Evolutionary conservation across 2,888 invertebrate genomes (phyloP).

Genomic region (Merodon equestris): DNA sequence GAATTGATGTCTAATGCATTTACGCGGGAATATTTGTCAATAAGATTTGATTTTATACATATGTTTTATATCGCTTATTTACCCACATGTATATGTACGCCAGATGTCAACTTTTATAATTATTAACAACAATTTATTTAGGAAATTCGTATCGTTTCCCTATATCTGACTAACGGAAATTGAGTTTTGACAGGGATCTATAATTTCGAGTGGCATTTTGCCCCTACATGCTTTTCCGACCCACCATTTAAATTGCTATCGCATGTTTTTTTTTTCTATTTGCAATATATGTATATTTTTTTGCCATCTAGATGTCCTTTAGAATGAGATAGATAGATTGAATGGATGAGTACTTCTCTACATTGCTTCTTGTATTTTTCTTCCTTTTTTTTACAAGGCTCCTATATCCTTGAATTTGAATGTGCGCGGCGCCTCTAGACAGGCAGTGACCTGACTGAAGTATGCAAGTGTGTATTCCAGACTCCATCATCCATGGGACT

Average conservation of each 20-base stretch:
- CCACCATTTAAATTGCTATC: conserved; percentile 14
- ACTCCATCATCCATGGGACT: conserved; percentile 68
- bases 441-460: conserved; percentile 69
- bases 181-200: conserved; percentile 12
- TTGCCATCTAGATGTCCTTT: conserved; percentile 44
- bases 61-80: too few species aligned
- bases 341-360: conserved; percentile 29
- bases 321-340: conserved; percentile 50
- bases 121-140: too few species aligned
- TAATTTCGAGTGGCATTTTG: not conserved
- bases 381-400: conserved; percentile 54
- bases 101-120: too few species aligned
- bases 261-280: conserved; percentile 8
- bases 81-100: too few species aligned
- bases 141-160: too few species aligned
- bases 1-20: conserved; percentile 17
- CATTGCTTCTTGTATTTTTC: conserved; percentile 44
- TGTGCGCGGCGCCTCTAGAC: conserved; percentile 68
- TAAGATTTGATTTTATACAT: conserved; percentile 11
- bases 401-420: conserved; percentile 69
- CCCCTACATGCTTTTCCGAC: conserved; percentile 3
- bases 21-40: conserved; percentile 31
- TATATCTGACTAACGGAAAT: conserved; percentile 1
- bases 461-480: conserved; percentile 69
- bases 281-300: not conserved